Conservation (phyloP, 2,113 vertebrate species). For the Leptosomus discolor region DNA sequence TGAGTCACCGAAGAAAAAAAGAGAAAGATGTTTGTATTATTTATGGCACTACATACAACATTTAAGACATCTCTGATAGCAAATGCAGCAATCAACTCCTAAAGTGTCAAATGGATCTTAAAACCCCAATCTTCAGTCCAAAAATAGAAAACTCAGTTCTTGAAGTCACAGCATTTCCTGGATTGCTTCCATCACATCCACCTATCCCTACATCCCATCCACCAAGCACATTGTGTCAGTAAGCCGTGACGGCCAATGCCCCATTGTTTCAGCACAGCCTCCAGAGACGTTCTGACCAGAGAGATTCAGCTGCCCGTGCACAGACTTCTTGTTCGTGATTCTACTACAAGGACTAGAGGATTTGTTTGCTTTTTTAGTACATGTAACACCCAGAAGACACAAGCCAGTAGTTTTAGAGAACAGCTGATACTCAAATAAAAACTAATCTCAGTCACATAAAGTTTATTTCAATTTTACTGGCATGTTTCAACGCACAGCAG, state of each 20-base stretch:
- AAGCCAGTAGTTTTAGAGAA: neutral
- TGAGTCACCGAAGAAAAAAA: neutral
- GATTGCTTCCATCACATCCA: neutral
- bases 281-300: neutral
- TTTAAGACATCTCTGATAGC: neutral
- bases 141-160: neutral
- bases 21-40: neutral
- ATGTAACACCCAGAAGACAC: neutral
- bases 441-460: neutral
- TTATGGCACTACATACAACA: neutral
- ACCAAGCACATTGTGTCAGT: neutral
- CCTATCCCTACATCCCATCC: neutral
- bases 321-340: neutral
- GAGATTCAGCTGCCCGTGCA: neutral
- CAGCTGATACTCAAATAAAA: neutral
- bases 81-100: neutral
- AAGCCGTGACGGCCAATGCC: neutral
- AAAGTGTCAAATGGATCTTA: neutral
- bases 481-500: neutral
- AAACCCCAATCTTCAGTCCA: neutral
- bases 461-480: neutral
- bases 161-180: neutral
- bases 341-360: neutral
- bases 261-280: neutral
- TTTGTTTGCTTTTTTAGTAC: neutral